Percentiles rank a stretch among this genome's conserved stretches.
Evolutionary conservation across 2,888 invertebrate species (phyloP).

Genomic region (Caenorhabditis sp.): DNA sequence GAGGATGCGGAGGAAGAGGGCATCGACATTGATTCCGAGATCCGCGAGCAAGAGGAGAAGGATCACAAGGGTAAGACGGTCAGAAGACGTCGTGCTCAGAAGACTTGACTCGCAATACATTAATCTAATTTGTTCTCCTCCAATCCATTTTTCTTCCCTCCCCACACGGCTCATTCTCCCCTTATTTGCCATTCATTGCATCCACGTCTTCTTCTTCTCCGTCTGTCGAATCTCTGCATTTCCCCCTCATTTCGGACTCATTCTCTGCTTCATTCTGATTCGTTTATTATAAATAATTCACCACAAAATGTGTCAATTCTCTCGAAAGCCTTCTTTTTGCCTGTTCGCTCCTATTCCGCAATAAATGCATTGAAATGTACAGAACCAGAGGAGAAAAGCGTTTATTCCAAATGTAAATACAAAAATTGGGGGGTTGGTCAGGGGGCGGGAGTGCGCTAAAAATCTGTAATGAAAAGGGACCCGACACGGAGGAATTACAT

Average conservation of each 20-base stretch:
- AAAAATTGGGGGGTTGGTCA: constrained; percentile 16
- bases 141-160: not conserved
- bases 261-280: too few relatives aligned
- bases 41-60: constrained; percentile 33
- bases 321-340: constrained; percentile 21
- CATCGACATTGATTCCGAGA: constrained; percentile 14
- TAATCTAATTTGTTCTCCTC: not conserved
- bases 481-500: constrained; percentile 16
- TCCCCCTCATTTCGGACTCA: not conserved
- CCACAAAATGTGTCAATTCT: constrained; percentile 23
- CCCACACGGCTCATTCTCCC: not conserved
- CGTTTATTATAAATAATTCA: too few relatives aligned
- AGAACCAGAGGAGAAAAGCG: constrained; percentile 1
- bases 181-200: not conserved
- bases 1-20: constrained; percentile 2
- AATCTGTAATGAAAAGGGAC: constrained; percentile 4
- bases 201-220: not conserved
- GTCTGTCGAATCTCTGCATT: not conserved
- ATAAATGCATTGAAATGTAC: not conserved
- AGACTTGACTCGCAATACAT: constrained; percentile 15
- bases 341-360: constrained; percentile 4
- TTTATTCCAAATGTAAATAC: constrained; percentile 25
- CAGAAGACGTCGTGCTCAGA: constrained; percentile 24
- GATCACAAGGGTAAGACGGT: constrained; percentile 22
- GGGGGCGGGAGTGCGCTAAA: not conserved